Conservation (phyloP, 2,888 invertebrate species). For the Thereva unica region DNA sequence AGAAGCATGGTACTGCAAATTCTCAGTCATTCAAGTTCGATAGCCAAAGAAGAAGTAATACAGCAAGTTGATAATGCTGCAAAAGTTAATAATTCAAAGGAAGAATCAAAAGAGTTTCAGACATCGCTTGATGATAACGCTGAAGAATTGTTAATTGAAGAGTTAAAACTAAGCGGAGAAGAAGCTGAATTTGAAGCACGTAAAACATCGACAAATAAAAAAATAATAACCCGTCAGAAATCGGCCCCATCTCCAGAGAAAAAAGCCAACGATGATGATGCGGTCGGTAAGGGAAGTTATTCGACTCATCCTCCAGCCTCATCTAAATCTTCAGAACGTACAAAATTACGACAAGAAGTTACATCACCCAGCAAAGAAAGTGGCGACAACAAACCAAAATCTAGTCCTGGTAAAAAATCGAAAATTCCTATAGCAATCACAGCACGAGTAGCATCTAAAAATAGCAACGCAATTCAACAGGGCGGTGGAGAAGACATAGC, state of each 20-base stretch:
- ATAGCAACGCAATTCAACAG: conserved; percentile 50
- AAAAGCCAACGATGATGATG: conserved; percentile 28
- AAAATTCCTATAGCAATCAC: conserved; percentile 55
- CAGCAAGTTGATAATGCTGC: neutral
- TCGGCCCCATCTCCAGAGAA: conserved; percentile 51
- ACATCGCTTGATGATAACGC: conserved; percentile 52
- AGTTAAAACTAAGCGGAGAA: conserved; percentile 52
- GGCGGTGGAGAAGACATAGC: conserved; percentile 58
- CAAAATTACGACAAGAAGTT: conserved; percentile 47
- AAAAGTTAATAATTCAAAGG: conserved; percentile 44
- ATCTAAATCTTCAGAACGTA: conserved; percentile 38
- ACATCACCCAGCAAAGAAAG: conserved; percentile 31
- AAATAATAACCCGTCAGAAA: conserved; percentile 52
- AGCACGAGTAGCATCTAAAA: conserved; percentile 46
- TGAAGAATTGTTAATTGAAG: conserved; percentile 55
- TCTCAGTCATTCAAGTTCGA: conserved; percentile 66
- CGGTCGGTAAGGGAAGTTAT: conserved; percentile 46
- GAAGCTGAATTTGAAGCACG: conserved; percentile 49
- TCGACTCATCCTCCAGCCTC: conserved; percentile 56
- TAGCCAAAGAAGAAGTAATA: conserved; percentile 18
- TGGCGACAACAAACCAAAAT: conserved; percentile 44
- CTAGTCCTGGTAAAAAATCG: conserved; percentile 57
- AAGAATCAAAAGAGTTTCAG: conserved; percentile 46
- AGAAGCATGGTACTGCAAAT: conserved; percentile 84
- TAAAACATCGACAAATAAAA: conserved; percentile 49